Evolutionary conservation across 2,113 vertebrate genomes (phyloP), one percentile per base, ranked within the genome.

Genomic region (Oplegnathus fasciatus): DNA sequence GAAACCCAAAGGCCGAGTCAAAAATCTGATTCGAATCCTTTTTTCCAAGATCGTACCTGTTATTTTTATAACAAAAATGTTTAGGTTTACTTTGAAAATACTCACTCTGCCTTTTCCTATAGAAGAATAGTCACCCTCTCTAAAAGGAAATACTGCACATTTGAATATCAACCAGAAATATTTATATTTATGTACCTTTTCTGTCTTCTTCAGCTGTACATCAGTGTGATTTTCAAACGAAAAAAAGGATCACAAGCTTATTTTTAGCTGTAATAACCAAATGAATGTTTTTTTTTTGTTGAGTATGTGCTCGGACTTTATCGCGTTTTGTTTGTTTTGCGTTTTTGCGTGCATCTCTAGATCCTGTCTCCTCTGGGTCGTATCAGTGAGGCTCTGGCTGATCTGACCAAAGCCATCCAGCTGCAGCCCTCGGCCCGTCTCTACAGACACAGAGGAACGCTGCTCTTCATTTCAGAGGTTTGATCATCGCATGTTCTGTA

Each of bases 401-500:
- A 99, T 58, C 96, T 99, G 86, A 98, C 97, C 78, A 98, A 96
- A 96, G 98, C 98, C 87, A 98, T 99, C 89, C 97, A 98, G 78
- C 95, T 99, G 9, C 97, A 98, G 75, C 98, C 97, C 4, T 99
- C 98, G 0, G 98, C 98, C 10, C 96, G 97, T 20, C 96, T 99
- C 28, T 99, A 98, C 93, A 95, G 97, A 70, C 98, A 99, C 90
- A 95, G 98, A 83, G 98, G 97, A 68, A 99, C 98, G 0, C 95
- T 99, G 85, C 94, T 98, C 87, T 99, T 99, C 93, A 97, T 99
- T 74, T 99, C 98, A n/a, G 98, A 99, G 97, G 98, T 98, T 11
- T 11, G 81, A n/a, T 14, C 14, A 0, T 72, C 55, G 46, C 0
- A 69, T 30, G 13, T 22, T 20, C 17, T 1, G 4, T 15, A 2